Evolutionary conservation across 2,113 vertebrate genomes (phyloP).

Genomic region (Semicossyphus pulcher): DNA sequence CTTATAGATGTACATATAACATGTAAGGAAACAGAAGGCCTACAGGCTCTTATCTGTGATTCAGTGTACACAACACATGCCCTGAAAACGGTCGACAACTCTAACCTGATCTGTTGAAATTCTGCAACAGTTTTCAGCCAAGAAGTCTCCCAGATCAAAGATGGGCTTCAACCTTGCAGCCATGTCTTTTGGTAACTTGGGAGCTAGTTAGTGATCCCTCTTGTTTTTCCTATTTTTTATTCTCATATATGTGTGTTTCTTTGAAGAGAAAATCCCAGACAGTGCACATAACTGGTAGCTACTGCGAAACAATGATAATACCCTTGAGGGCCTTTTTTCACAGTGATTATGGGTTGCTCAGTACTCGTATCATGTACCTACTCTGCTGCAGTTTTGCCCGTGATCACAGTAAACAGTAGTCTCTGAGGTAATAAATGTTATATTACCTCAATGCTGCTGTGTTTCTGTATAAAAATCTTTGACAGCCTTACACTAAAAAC

Average conservation of each 20-base stretch:
- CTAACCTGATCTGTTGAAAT: background rate
- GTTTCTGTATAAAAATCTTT: background rate
- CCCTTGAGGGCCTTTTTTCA: background rate
- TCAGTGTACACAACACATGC: background rate
- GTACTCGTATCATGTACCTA: background rate
- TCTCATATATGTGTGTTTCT: background rate
- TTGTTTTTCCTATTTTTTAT: background rate
- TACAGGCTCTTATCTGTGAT: background rate
- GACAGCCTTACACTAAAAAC: background rate
- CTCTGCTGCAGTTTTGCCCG: background rate
- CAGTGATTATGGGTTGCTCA: background rate
- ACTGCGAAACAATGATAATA: background rate
- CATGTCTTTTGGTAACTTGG: conserved; percentile 13
- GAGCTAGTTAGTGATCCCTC: background rate
- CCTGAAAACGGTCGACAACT: background rate
- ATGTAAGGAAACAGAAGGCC: background rate
- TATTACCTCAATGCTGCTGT: background rate
- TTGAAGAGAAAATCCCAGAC: conserved; percentile 3
- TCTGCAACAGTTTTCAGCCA: background rate
- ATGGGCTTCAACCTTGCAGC: conserved; percentile 1
- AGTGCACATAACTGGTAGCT: background rate
- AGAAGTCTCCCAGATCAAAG: conserved; percentile 11
- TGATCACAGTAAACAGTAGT: conserved; percentile 34
- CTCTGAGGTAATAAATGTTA: background rate
- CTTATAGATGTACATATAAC: background rate